Conservation (phyloP, 2,113 vertebrate species). For the Daphoenositta chrysoptera region DNA sequence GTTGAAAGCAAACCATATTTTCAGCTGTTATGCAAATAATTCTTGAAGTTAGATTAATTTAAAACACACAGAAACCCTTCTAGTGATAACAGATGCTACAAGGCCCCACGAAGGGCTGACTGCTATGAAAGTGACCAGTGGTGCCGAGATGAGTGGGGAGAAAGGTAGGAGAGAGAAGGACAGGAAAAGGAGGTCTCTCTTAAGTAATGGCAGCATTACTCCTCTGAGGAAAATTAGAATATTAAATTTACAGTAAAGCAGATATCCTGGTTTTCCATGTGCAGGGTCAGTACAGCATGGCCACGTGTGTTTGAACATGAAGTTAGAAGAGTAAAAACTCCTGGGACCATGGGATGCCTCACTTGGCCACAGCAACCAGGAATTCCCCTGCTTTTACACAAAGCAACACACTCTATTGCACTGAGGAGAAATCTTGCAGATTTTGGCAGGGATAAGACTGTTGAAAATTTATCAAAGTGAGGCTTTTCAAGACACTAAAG, state of each 20-base stretch:
- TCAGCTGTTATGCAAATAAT: background rate
- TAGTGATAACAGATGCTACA: background rate
- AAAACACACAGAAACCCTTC: background rate
- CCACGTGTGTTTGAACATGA: rapidly evolving
- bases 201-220: background rate
- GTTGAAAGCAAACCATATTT: background rate
- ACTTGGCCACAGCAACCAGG: background rate
- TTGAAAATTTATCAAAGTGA: background rate
- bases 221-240: background rate
- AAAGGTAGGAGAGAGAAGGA: background rate
- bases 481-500: background rate
- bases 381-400: background rate
- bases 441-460: background rate
- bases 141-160: background rate
- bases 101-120: rapidly evolving
- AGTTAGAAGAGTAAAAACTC: background rate
- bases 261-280: rapidly evolving
- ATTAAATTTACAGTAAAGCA: background rate
- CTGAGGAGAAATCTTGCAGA: background rate
- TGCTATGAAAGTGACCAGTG: background rate
- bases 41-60: background rate
- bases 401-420: background rate
- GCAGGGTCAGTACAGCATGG: background rate
- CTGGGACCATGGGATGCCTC: background rate
- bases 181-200: background rate